Evolutionary conservation across 2,797 vertebrate genomes (phyloP).

Genomic region (Champsocephalus esox): DNA sequence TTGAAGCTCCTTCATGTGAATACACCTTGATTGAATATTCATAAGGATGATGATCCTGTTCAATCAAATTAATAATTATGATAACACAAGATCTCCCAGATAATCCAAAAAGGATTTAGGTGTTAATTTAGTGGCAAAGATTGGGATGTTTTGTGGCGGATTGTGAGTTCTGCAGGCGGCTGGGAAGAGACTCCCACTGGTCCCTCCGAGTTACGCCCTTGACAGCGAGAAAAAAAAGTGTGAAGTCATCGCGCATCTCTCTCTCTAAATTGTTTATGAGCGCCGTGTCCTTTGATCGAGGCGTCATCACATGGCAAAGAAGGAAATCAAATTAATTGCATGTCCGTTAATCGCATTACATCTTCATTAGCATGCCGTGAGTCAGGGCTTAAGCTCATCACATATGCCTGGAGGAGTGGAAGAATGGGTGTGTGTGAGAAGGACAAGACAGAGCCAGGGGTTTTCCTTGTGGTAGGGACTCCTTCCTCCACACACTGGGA

Average conservation of each 20-base stretch:
- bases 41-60: slow-evolving; percentile 23
- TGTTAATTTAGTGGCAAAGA: not conserved
- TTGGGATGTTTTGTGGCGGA: slow-evolving; percentile 21
- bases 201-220: slow-evolving; percentile 53
- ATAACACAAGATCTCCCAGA: slow-evolving; percentile 27
- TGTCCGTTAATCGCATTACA: slow-evolving; percentile 86
- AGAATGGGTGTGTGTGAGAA: slow-evolving; percentile 46
- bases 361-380: slow-evolving; percentile 86
- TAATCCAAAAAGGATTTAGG: not conserved
- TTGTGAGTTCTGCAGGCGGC: slow-evolving; percentile 42
- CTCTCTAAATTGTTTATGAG: slow-evolving; percentile 68
- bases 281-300: slow-evolving; percentile 78
- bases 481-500: slow-evolving; percentile 28
- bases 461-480: slow-evolving; percentile 61
- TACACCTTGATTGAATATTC: slow-evolving; percentile 40
- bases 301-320: slow-evolving; percentile 78
- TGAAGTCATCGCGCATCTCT: slow-evolving; percentile 35
- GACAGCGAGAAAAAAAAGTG: slow-evolving; percentile 29
- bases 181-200: slow-evolving; percentile 41
- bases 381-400: slow-evolving; percentile 83
- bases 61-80: slow-evolving; percentile 39
- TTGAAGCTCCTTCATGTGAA: slow-evolving; percentile 35
- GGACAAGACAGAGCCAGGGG: slow-evolving; percentile 64
- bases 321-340: slow-evolving; percentile 88
- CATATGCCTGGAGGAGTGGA: slow-evolving; percentile 65